Evolutionary conservation across 2,888 invertebrate species (phyloP), one percentile per base, ranked within the genome.

Genomic region (Cephus spinipes): DNA sequence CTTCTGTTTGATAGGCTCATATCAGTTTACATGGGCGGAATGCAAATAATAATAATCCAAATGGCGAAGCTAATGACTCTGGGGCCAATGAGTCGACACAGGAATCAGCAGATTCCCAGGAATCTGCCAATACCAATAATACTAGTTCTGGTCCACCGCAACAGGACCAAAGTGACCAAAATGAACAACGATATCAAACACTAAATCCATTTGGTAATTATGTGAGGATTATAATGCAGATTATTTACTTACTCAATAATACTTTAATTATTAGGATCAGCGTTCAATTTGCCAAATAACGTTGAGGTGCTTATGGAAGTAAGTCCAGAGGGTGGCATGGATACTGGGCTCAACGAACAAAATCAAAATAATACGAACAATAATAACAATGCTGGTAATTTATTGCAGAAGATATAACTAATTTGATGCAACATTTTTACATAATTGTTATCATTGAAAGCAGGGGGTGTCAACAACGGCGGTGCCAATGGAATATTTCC

Each of bases 281-380:
- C 90, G 55, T 88, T 91, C 76, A 90, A 90, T 80, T 84, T 92
- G 69, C 87, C 92, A 68, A 40, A 79, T 32, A 93, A 93, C 86
- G 92, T 94, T 78, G 94, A 94, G 84, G 93, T 95, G 80, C 92
- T 94, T 84, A 94, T 95, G 94, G 94, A 93, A 87, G 92, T 93
- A 76, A 93, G 92, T 73, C 93, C 93, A 32, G 93, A 93, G 86
- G 91, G 92, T 88, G 89, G 91, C 79, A 90, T 92, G 84, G 92
- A 92, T 77, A 85, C 88, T 74, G 84, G 87, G 32, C 68, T 1
- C 78, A 78, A 12, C 73, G 76, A 76, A 69, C 75, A 74, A 40
- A 80, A 34, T 76, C 73, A 77, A n/a, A 68, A 15, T n/a, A 81
- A 35, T 55, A 78, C 82, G 30, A 81, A 81, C 68, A 82, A 82